phyloP scores from a whole-genome alignment of 2,113 vertebrate genomes.

The Empidonax alnorum region DNA sequence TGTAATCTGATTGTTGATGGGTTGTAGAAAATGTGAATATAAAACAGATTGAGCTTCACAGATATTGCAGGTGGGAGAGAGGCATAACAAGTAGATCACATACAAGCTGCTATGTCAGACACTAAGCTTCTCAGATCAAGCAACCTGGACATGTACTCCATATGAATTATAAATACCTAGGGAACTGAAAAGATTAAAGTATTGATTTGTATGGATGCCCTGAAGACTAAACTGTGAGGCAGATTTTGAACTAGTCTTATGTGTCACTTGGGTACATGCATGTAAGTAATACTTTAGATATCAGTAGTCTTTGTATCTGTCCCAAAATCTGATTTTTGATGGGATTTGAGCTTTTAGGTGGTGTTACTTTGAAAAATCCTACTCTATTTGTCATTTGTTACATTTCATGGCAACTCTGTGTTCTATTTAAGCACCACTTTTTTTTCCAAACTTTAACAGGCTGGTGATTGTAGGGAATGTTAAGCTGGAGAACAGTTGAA shows the following conservation, averaged over 20 bases:
- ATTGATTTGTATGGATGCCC: not conserved
- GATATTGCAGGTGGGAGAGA: not conserved
- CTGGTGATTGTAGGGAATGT: not conserved
- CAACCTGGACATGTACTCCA: not conserved
- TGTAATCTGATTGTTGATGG: not conserved
- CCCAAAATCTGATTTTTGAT: not conserved
- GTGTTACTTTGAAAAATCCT: not conserved
- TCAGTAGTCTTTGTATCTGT: not conserved
- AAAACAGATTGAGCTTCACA: not conserved
- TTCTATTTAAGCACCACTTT: not conserved
- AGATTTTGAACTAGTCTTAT: not conserved
- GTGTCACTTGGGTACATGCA: not conserved
- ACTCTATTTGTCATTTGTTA: not conserved
- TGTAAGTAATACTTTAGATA: not conserved
- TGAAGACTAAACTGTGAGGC: not conserved
- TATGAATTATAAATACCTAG: not conserved
- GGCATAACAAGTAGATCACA: not conserved
- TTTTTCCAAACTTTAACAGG: constrained; percentile 11
- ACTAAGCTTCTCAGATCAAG: not conserved
- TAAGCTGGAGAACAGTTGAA: constrained; percentile 40
- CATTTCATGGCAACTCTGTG: not conserved
- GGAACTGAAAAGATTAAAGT: not conserved
- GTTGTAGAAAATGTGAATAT: not conserved
- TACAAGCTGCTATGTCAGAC: not conserved
- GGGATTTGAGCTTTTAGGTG: not conserved